These are phyloP conservation scores for Rhodophaea formosa DNA, from an alignment of 2,888 invertebrate genomes.

Conservation along the genomic window DNA sequence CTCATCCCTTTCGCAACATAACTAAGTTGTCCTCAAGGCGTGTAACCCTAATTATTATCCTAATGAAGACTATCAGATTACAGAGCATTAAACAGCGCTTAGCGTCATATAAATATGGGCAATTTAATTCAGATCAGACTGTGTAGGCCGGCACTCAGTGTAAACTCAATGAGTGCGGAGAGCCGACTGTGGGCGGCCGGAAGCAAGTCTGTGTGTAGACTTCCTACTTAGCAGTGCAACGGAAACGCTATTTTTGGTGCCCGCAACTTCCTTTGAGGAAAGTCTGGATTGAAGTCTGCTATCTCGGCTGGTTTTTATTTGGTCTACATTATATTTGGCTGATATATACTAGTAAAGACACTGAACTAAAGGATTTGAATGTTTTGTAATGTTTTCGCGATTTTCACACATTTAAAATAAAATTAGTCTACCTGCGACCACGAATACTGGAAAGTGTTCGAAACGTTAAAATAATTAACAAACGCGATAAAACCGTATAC, in stretches of 20 bases:
- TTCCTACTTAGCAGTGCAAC: conserved; percentile 76
- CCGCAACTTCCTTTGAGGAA: conserved; percentile 75
- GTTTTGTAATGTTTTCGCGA: too few species aligned
- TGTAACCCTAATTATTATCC: not conserved
- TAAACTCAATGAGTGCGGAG: conserved; percentile 76
- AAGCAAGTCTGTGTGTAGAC: conserved; percentile 64
- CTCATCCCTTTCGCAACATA: too few species aligned
- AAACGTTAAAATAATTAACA: too few species aligned
- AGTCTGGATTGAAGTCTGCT: conserved; percentile 42
- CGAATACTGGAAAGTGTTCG: too few species aligned
- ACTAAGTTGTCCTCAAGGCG: not conserved
- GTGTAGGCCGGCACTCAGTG: conserved; percentile 70
- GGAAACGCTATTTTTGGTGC: conserved; percentile 80
- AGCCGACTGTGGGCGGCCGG: conserved; percentile 74
- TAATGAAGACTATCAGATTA: conserved; percentile 5
- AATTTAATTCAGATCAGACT: conserved; percentile 76
- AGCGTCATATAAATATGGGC: conserved; percentile 55
- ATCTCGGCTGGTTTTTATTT: conserved; percentile 41
- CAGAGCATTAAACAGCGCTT: conserved; percentile 15
- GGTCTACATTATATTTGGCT: not conserved
- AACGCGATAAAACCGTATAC: too few species aligned
- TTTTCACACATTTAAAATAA: too few species aligned
- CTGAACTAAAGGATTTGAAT: too few species aligned
- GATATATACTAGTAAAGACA: too few species aligned
- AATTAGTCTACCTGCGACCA: too few species aligned